Conservation (phyloP, 2,888 invertebrate genomes). For the Orthosia incerta region DNA sequence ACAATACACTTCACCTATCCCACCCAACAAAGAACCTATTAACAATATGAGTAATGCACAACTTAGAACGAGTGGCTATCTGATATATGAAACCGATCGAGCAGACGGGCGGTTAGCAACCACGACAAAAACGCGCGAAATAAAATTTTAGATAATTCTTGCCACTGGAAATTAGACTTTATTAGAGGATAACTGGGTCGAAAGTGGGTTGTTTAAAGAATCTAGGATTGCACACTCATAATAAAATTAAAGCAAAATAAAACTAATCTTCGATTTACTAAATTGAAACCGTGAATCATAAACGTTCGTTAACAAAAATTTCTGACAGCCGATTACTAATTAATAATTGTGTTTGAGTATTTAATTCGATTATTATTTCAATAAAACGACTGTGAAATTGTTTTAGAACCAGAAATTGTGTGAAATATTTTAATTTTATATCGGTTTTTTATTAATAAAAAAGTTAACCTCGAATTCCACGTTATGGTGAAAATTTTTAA, state of each 20-base stretch:
- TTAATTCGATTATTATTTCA: conserved; percentile 64
- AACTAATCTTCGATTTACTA: conserved; percentile 67
- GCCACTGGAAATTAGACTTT: neutral
- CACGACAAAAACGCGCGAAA: neutral
- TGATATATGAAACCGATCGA: conserved; percentile 69
- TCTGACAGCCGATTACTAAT: conserved; percentile 64
- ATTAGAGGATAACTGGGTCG: neutral
- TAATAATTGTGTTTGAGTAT: conserved; percentile 68
- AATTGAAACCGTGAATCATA: conserved; percentile 70
- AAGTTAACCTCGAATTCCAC: conserved; percentile 52
- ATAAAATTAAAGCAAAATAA: conserved; percentile 62
- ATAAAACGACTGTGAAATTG: conserved; percentile 68
- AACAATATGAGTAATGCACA: conserved; percentile 84
- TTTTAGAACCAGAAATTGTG: conserved; percentile 64
- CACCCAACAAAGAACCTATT: conserved; percentile 84
- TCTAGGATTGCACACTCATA: conserved; percentile 44
- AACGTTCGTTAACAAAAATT: conserved; percentile 66
- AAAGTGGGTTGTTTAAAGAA: neutral
- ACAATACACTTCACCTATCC: conserved; percentile 79
- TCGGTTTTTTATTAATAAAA: conserved; percentile 50
- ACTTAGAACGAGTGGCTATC: conserved; percentile 82
- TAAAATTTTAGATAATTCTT: neutral
- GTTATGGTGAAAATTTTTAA: conserved; percentile 56
- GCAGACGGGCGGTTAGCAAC: conserved; percentile 70
- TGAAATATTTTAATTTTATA: conserved; percentile 64